Evolutionary conservation across 2,113 vertebrate species (phyloP).

Genomic region (Barnardius zonarius): DNA sequence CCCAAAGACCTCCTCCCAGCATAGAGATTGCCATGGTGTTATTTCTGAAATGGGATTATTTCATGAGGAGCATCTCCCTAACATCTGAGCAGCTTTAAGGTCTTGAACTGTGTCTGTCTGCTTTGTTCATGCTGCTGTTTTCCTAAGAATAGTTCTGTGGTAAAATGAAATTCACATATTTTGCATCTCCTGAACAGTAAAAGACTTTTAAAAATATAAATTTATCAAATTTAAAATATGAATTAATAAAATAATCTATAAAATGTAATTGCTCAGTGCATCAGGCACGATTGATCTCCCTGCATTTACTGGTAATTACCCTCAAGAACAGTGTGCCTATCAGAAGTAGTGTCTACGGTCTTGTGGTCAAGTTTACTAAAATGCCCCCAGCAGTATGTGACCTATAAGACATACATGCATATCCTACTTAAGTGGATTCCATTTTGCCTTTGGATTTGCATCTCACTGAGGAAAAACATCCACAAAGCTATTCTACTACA

Average conservation of each 20-base stretch:
- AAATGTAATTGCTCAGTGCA: constrained; percentile 36
- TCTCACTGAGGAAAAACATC: background rate
- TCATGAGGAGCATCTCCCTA: background rate
- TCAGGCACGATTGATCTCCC: constrained; percentile 33
- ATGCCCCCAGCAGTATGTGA: background rate
- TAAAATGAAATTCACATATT: constrained; percentile 10
- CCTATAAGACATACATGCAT: background rate
- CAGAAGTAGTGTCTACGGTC: background rate
- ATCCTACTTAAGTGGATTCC: background rate
- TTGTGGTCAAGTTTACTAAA: constrained; percentile 12
- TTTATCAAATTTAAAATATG: background rate
- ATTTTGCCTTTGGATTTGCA: constrained; percentile 1
- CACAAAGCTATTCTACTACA: background rate
- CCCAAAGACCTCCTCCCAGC: background rate
- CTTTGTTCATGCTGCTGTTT: background rate
- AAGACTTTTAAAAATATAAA: background rate
- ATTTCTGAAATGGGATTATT: background rate
- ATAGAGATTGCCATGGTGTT: background rate
- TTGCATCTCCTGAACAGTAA: background rate
- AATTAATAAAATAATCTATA: background rate
- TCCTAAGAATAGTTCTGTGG: background rate
- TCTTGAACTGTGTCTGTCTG: background rate
- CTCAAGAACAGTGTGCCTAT: background rate
- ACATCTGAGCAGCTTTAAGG: background rate
- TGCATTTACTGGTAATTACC: constrained; percentile 45